These are phyloP conservation scores for Palythoa grandis DNA, from an alignment of 92 coral and sea anemone species.

Conservation along the genomic window DNA sequence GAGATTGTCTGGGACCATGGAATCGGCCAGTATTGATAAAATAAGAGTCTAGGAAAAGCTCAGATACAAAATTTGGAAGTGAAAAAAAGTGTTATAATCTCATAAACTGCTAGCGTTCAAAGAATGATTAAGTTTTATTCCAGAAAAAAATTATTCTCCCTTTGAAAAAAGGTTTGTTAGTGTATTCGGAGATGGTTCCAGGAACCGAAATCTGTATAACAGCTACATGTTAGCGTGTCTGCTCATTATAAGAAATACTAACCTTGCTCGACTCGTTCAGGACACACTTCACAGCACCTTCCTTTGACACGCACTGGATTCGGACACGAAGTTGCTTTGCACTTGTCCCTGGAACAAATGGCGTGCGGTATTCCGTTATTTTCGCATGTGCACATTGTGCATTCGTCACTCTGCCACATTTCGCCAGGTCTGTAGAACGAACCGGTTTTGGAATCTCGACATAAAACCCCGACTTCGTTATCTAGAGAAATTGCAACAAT, in stretches of 20 bases:
- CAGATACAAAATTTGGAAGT: no score
- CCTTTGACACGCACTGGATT: conserved; percentile 73
- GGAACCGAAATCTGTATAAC: neutral
- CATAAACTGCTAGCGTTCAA: no score
- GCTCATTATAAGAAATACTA: neutral
- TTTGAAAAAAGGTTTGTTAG: no score
- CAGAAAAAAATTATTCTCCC: no score
- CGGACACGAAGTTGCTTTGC: conserved; percentile 65
- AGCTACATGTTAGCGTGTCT: neutral
- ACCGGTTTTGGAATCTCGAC: conserved; percentile 89
- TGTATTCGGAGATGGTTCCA: no score
- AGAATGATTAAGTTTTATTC: no score
- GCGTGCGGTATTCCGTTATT: conserved; percentile 64
- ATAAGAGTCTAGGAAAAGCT: no score
- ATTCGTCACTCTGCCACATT: conserved; percentile 95
- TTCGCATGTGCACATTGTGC: conserved; percentile 90
- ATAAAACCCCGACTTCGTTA: conserved; percentile 63
- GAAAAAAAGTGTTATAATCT: no score
- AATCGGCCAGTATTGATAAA: no score
- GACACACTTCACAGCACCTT: conserved; percentile 90
- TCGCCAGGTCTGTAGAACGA: conserved; percentile 85
- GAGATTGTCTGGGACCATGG: no score
- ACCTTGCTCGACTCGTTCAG: conserved; percentile 71
- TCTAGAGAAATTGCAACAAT: conserved; percentile 38
- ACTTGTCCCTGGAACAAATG: conserved; percentile 71